Evolutionary conservation across 2,113 vertebrate genomes (phyloP).

Genomic region (Aythya baeri): DNA sequence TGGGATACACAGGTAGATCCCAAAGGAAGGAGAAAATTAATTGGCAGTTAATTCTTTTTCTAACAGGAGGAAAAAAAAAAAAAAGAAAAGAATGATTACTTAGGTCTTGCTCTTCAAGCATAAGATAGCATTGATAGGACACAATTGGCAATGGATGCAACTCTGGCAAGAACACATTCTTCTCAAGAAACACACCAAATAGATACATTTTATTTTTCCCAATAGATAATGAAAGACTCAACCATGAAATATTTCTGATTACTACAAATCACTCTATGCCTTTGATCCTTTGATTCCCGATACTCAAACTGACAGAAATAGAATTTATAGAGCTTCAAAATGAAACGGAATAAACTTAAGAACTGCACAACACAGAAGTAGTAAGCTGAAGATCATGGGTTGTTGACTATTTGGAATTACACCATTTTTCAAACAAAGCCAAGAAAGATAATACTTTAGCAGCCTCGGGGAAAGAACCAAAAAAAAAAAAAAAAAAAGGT

Average conservation of each 20-base stretch:
- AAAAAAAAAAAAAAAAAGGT: background rate
- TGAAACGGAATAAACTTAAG: conserved; percentile 3
- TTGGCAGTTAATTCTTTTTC: conserved; percentile 72
- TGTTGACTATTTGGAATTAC: conserved; percentile 13
- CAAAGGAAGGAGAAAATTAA: conserved; percentile 57
- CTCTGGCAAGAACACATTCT: conserved; percentile 14
- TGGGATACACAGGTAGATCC: conserved; percentile 65
- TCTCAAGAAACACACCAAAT: conserved; percentile 26
- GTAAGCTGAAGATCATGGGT: background rate
- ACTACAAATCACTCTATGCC: background rate
- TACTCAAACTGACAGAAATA: background rate
- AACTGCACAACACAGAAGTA: background rate
- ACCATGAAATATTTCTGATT: background rate
- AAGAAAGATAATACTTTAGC: conserved; percentile 39
- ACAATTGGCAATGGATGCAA: conserved; percentile 38
- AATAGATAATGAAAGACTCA: conserved; percentile 2
- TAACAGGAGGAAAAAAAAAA: conserved; percentile 54
- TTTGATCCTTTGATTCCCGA: background rate
- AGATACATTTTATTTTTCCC: background rate
- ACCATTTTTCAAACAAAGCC: conserved; percentile 57
- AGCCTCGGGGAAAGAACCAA: conserved; percentile 4
- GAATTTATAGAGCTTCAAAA: background rate
- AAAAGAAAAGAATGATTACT: conserved; percentile 55
- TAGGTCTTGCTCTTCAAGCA: conserved; percentile 58
- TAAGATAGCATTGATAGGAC: conserved; percentile 65